Percentiles rank a stretch among this genome's conserved stretches.
phyloP scores from a whole-genome alignment of 2,888 invertebrate species.

The Antitype chi region DNA sequence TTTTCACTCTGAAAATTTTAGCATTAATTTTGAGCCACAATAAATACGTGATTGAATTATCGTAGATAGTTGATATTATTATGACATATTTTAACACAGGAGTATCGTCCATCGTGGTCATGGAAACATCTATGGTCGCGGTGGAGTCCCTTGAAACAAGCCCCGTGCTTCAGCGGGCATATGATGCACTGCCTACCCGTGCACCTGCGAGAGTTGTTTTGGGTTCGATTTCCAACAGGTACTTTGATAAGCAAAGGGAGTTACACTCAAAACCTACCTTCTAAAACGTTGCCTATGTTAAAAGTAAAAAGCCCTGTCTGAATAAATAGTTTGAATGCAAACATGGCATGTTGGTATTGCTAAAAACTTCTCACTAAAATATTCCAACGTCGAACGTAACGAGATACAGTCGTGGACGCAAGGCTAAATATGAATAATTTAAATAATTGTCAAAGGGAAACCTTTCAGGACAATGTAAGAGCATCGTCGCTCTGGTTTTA shows the following conservation, averaged over 20 bases:
- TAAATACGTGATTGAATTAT: neutral
- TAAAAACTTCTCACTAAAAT: slow-evolving; percentile 29
- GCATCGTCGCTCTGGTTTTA: slow-evolving; percentile 5
- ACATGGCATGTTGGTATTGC: slow-evolving; percentile 20
- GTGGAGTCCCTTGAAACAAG: no score
- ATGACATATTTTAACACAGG: no score
- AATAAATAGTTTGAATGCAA: slow-evolving; percentile 15
- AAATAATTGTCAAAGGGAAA: slow-evolving; percentile 41
- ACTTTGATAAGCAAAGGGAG: neutral
- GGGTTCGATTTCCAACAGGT: no score
- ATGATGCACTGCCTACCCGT: no score
- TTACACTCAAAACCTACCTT: neutral
- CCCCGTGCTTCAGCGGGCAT: no score
- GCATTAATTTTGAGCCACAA: neutral
- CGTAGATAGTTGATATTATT: neutral
- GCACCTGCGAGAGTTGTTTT: no score
- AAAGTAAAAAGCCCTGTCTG: neutral
- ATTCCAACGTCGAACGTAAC: slow-evolving; percentile 40
- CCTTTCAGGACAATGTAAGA: slow-evolving; percentile 17
- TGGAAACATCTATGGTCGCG: no score
- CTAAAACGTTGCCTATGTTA: neutral
- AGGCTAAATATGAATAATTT: slow-evolving; percentile 23
- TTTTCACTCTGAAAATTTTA: slow-evolving; percentile 10
- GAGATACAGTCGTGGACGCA: slow-evolving; percentile 47
- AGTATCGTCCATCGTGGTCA: no score